A percentile compares a stretch with the other conserved stretches of the same genome.
Evolutionary conservation across 1,140 invertebrate species (phyloP).

Genomic region (Macrocentrus cingulum): DNA sequence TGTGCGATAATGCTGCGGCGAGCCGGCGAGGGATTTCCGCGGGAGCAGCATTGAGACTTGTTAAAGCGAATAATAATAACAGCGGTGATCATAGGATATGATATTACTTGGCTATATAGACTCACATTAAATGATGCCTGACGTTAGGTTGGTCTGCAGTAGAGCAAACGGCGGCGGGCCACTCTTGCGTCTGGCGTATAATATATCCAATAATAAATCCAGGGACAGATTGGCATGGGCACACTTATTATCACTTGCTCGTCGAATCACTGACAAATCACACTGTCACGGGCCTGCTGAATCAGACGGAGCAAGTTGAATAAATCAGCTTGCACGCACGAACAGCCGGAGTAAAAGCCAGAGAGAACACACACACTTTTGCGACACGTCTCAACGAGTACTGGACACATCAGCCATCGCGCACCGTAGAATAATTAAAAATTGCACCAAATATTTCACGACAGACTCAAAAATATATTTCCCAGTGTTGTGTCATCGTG

Average conservation of each 20-base stretch:
- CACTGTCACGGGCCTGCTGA: background rate
- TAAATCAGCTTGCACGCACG: slow-evolving; percentile 8
- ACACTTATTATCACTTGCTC: slow-evolving; percentile 22
- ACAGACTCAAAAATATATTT: background rate
- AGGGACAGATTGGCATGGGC: slow-evolving; percentile 14
- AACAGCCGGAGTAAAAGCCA: background rate
- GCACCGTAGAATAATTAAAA: slow-evolving; percentile 4
- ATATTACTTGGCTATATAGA: no score
- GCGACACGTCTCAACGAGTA: slow-evolving; percentile 17
- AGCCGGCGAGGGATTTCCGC: no score
- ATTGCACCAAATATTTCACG: background rate
- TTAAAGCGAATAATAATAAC: no score
- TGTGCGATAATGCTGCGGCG: no score
- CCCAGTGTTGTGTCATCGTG: no score
- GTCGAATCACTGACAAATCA: slow-evolving; percentile 21
- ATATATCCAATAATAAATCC: slow-evolving; percentile 29
- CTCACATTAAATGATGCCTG: slow-evolving; percentile 16
- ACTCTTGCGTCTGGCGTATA: slow-evolving; percentile 9
- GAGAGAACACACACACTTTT: background rate
- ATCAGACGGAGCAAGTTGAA: background rate
- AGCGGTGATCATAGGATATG: no score
- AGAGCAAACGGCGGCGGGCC: slow-evolving; percentile 14
- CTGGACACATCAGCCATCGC: slow-evolving; percentile 20
- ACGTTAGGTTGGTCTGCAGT: background rate
- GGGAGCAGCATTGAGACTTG: no score